phyloP scores from a whole-genome alignment of 2,888 invertebrate species.

The Serrognathus titanus region DNA sequence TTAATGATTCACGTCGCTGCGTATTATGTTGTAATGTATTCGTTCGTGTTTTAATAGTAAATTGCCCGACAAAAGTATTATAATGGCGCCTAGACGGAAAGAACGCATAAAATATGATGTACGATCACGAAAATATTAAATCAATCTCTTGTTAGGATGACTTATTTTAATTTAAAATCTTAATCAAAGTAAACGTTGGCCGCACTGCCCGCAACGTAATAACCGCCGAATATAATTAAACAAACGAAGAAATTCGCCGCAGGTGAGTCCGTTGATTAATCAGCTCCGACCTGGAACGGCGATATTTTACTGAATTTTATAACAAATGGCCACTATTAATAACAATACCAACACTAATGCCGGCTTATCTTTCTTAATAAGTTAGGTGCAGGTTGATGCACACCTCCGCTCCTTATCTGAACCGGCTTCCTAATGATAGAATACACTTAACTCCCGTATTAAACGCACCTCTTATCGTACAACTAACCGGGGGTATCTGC shows the following conservation, averaged over 20 bases:
- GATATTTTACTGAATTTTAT: constrained; percentile 6
- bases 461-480: constrained; percentile 24
- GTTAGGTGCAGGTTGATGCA: constrained; percentile 29
- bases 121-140: neutral
- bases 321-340: constrained; percentile 11
- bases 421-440: constrained; percentile 39
- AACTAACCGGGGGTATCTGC: constrained; percentile 26
- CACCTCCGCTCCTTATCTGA: constrained; percentile 22
- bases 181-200: neutral
- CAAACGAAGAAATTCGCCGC: neutral
- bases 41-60: too few relatives aligned
- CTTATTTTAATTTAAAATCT: neutral
- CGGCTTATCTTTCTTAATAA: constrained; percentile 26
- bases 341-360: constrained; percentile 15
- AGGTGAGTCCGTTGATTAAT: neutral
- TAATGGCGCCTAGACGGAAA: too few relatives aligned
- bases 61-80: too few relatives aligned
- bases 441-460: constrained; percentile 38
- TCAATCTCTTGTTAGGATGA: neutral
- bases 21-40: too few relatives aligned
- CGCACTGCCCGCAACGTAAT: neutral
- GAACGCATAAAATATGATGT: neutral
- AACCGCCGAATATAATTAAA: neutral
- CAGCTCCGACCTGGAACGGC: neutral
- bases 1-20: too few relatives aligned